These are phyloP conservation scores for Drosophila birchii DNA, from an alignment of 2,888 invertebrate species.

Conservation along the genomic window DNA sequence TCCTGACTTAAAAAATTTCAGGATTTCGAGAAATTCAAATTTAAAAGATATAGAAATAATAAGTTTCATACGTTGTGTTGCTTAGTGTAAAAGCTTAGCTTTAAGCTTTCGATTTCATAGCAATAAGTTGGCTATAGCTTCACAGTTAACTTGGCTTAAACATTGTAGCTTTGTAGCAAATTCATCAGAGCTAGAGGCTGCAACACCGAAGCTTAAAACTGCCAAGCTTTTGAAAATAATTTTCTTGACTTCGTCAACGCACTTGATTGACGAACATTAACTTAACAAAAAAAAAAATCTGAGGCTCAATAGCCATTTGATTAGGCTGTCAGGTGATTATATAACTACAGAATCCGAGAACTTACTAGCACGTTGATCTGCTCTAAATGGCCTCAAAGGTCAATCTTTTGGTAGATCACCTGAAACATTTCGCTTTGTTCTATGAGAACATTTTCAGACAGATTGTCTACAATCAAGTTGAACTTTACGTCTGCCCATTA, in stretches of 20 bases:
- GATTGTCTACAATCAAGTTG: conserved; percentile 12
- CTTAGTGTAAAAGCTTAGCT: conserved; percentile 17
- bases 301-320: conserved; percentile 32
- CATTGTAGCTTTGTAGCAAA: background rate
- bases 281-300: conserved; percentile 11
- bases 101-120: conserved; percentile 1
- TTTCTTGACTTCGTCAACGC: background rate
- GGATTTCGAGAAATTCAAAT: too few relatives aligned
- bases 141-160: conserved; percentile 15
- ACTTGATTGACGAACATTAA: conserved; percentile 9
- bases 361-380: conserved; percentile 16
- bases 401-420: conserved; percentile 21
- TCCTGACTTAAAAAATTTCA: too few relatives aligned
- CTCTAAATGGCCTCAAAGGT: conserved; percentile 69
- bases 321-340: conserved; percentile 26
- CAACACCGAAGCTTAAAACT: background rate
- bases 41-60: too few relatives aligned
- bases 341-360: conserved; percentile 3
- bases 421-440: conserved; percentile 13
- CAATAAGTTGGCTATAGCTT: background rate
- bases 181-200: conserved; percentile 1
- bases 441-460: conserved; percentile 5
- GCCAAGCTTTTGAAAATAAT: conserved; percentile 1
- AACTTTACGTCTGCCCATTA: conserved; percentile 33
- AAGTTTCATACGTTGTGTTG: background rate